Base-by-base conservation (phyloP, 2,888 invertebrate genomes). In the Thera britannica region DNA sequence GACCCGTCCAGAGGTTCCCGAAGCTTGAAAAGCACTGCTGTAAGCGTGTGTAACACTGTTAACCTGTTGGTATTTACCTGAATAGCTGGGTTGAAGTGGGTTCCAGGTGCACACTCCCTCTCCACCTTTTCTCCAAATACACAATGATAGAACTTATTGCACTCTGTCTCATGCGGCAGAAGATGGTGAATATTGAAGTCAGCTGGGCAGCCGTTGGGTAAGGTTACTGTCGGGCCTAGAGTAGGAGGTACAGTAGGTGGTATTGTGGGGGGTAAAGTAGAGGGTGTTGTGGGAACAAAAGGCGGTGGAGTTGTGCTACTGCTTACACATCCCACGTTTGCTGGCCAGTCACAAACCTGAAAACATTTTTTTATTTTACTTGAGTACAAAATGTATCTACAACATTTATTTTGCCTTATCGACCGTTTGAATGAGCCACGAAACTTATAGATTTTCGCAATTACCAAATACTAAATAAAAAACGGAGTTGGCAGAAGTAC, bases 181-280 rank as follows among this genome's bases (percentile, higher is more conserved):
- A 87, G 79, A 2, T 77, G 64, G 34, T 84, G 77, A 2, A 81
- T 67, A 11, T 72, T 54, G 52, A 74, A 80, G 63, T 83, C 75
- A 2, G 72, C 74, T 0, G 87, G 87, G 34, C 88, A 87, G 0
- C 84, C 85, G 36, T 87, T 86, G 1, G 78, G 77, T 0, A 84
- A 11, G 62, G 34, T 55, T 2, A 2, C 46, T 9, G 63, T 78
- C 78, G 60, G 56, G n/a, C 41, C 56, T 12, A 41, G 56, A 2
- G 56, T 56, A n/a, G 56, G 2, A 2, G 56, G 56, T 1, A 7
- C 2, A 7, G 56, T 56, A 6, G 55, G 55, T 12, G 7, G 41
- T 38, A 12, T 12, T 41, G 56, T 56, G 41, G 56, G 56, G 6
- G 6, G 44, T 2, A 7, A 5, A 12, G 56, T 56, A 0, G 58